Conservation (phyloP, 2,888 invertebrate species). For the Drosophila neonasuta region DNA sequence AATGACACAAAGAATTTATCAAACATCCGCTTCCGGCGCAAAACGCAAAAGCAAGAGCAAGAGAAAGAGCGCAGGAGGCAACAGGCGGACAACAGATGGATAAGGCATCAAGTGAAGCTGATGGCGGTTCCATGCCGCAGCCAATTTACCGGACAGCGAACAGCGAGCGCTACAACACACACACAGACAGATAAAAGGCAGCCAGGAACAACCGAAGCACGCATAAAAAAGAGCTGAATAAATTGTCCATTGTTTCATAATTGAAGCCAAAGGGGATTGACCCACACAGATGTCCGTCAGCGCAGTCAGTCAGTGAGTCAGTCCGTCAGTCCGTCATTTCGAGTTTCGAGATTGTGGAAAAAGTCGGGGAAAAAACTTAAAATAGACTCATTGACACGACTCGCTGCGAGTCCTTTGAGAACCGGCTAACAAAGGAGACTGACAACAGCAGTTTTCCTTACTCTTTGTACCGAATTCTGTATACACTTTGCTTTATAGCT, state of each 20-base stretch:
- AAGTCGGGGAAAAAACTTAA: slow-evolving; percentile 7
- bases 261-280: slow-evolving; percentile 18
- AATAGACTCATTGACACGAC: slow-evolving; percentile 25
- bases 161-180: background rate
- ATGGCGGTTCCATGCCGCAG: slow-evolving; percentile 34
- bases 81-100: slow-evolving; percentile 28
- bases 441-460: background rate
- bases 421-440: background rate
- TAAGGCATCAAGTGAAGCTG: slow-evolving; percentile 32
- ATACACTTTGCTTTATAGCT: background rate
- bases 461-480: background rate
- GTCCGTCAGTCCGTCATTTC: background rate
- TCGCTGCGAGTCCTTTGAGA: slow-evolving; percentile 1
- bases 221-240: slow-evolving; percentile 7
- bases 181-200: background rate
- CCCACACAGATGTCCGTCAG: background rate
- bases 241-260: slow-evolving; percentile 36
- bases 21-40: slow-evolving; percentile 67
- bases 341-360: background rate
- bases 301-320: background rate
- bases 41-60: background rate
- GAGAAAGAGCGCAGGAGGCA: slow-evolving; percentile 26
- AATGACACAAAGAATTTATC: slow-evolving; percentile 66
- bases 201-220: slow-evolving; percentile 3
- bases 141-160: slow-evolving; percentile 21